Evolutionary conservation across 2,113 vertebrate species (phyloP), one percentile per base, ranked within the genome.

Genomic region (Coryphaenoides rupestris): DNA sequence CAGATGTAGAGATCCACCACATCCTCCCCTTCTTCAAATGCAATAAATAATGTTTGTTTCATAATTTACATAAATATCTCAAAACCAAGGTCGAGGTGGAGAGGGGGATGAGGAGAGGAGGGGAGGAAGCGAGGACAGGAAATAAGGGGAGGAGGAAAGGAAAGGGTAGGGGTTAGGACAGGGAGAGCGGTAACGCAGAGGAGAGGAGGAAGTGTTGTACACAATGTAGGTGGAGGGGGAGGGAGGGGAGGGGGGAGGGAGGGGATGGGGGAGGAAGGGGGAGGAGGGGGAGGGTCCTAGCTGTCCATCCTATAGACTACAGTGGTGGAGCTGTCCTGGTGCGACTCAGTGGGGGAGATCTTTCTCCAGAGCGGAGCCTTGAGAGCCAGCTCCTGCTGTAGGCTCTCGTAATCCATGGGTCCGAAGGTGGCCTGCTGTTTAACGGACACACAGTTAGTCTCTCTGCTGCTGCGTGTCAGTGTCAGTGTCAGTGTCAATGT

Each of bases 381-480:
- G 91, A 99, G 94, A 92, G 95, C 93, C 83, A 99, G 93, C 91
- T 98, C 96, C 88, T 94, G 92, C 88, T 97, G 96, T 86, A 98
- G 95, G 88, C 94, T 96, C 90, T 98, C 96, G 90, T 95, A 98
- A 93, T 99, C 96, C 96, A 98, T 89, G 77, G 95, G 91, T 95
- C 94, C 93, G 77, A 91, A 93, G 92, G 76, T 84, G 88, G 89
- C 89, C 90, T 94, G 94, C 92, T 95, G 96, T 92, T 96, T 95
- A 87, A 98, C 83, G 94, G 68, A 91, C 86, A 90, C 94, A 87
- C 91, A 72, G 92, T 98, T 97, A 98, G 94, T 94, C 88, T 92
- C 80, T 80, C 66, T 22, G 19, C 23, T 56, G 14, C 4, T 12
- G 21, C 22, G 24, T 60, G 55, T 70, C 61, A 53, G 28, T 60